Evolutionary conservation across 2,113 vertebrate species (phyloP), one percentile per base, ranked within the genome.

Genomic region (Acanthochromis polyacanthus): DNA sequence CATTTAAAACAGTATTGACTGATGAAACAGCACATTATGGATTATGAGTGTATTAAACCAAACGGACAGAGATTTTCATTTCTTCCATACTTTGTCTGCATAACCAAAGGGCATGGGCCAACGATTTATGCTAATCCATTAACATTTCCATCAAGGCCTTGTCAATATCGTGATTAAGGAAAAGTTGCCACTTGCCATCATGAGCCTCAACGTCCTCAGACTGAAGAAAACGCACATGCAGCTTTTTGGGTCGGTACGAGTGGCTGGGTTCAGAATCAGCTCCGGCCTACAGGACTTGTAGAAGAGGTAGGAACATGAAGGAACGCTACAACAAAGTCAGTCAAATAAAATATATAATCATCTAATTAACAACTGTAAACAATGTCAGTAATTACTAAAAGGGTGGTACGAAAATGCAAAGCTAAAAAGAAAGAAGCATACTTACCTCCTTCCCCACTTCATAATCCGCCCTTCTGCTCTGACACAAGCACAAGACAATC

Each of bases 21-120:
- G 51, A 19, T 45, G 57, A 63, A 59, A 72, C 10, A 65, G 46
- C 19, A 28, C 58, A 43, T 52, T 60, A 65, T 80, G 58, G 75
- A 77, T 83, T 80, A 74, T 80, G 55, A 85, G 86, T 80, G 69
- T 75, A 82, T 82, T 72, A 85, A 83, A 73, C 11, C 43, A 56
- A 78, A 88, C 0, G 5, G 63, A 73, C n/a, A 63, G 52, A 78
- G 40, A 68, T 81, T 72, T 78, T 75, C 20, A 80, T 78, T 75
- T 60, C 58, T 43, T 28, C 17, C 32, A 58, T 45, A 58, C 25
- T 68, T 68, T 69, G 75, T 81, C 78, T 81, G 66, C 60, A 73
- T 76, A 86, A 72, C 45, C 62, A 81, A 86, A 84, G 81, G 71
- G 78, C 58, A 86, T 1, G 46, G 25, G 9, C 25, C 1, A 76